Evolutionary conservation across 2,113 vertebrate genomes (phyloP).

Genomic region (Tachysurus vachellii): DNA sequence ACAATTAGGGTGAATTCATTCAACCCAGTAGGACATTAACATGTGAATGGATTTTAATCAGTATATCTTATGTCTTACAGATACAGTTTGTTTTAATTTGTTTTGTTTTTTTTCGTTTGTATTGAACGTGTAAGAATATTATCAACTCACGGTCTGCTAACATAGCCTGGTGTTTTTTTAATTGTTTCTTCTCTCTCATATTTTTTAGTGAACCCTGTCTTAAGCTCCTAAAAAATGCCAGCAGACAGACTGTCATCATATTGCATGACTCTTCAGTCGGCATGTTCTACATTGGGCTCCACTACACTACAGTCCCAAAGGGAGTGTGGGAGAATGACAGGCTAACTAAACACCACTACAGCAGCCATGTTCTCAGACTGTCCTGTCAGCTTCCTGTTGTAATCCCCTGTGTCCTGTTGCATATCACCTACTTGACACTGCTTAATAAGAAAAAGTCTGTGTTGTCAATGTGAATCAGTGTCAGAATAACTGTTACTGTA

Average conservation of each 20-base stretch:
- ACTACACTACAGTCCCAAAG: conserved; percentile 15
- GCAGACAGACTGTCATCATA: background rate
- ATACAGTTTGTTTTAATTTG: background rate
- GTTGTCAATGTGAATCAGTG: conserved; percentile 29
- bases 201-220: background rate
- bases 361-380: conserved; percentile 17
- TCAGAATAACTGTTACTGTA: conserved; percentile 21
- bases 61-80: background rate
- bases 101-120: background rate
- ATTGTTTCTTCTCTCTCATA: background rate
- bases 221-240: background rate
- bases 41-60: background rate
- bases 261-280: conserved; percentile 3
- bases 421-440: conserved; percentile 23
- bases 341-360: conserved; percentile 25
- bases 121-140: background rate
- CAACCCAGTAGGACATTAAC: background rate
- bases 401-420: conserved; percentile 29
- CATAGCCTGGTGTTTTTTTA: background rate
- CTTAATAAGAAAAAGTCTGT: conserved; percentile 24
- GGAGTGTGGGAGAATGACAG: conserved; percentile 22
- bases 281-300: conserved; percentile 41
- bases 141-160: background rate
- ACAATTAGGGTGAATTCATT: too few species aligned
- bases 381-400: conserved; percentile 45